These are phyloP conservation scores for Argya squamiceps DNA, from an alignment of 2,797 vertebrate species.

Conservation along the genomic window DNA sequence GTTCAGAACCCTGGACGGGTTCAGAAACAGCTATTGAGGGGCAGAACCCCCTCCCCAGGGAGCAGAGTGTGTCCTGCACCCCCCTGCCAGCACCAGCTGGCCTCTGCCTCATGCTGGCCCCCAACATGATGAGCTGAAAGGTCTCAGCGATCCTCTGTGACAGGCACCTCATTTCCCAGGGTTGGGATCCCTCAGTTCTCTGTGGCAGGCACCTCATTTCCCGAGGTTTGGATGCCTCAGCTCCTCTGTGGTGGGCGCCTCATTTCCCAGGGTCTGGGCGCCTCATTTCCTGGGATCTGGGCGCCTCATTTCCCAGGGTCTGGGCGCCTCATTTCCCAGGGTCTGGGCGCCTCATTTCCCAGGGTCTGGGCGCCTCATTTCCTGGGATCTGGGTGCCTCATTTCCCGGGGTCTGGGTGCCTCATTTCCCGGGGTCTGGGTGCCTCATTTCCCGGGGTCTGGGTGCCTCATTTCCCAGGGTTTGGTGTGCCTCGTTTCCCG, in stretches of 20 bases:
- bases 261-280: too few relatives aligned
- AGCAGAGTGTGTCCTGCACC: fast-evolving
- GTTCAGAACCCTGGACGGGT: not conserved
- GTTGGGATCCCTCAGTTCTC: too few relatives aligned
- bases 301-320: too few relatives aligned
- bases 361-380: too few relatives aligned
- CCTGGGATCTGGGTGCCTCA: too few relatives aligned
- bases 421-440: not conserved
- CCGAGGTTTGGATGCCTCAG: too few relatives aligned
- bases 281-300: too few relatives aligned
- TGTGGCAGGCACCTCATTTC: too few relatives aligned
- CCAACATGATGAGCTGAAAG: not conserved
- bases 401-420: too few relatives aligned
- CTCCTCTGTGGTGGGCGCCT: too few relatives aligned
- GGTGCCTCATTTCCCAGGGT: not conserved
- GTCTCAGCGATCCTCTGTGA: not conserved
- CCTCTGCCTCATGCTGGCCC: not conserved
- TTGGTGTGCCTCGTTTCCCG: too few relatives aligned
- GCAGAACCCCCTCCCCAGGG: not conserved
- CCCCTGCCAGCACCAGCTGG: not conserved
- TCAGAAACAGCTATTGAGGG: not conserved
- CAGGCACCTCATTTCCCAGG: not conserved
- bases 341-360: not conserved
- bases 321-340: too few relatives aligned
- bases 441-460: not conserved